These are phyloP conservation scores for Nebria ingens DNA, from an alignment of 1,140 invertebrate species.

Conservation along the genomic window DNA sequence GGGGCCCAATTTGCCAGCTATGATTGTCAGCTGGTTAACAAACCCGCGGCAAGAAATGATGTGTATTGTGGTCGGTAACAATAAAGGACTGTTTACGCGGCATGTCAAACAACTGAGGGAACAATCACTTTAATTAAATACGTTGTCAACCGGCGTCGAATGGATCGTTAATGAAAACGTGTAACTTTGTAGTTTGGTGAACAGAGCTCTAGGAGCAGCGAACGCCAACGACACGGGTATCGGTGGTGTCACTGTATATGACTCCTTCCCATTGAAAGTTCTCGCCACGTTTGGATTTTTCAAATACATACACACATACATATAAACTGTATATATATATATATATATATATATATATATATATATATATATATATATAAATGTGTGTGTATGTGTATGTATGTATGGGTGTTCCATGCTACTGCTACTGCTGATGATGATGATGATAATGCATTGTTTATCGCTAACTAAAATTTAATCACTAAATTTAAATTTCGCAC, in stretches of 20 bases:
- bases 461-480: neutral
- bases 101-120: slow-evolving; percentile 4
- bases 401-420: no score
- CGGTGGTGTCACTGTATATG: neutral
- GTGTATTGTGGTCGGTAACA: slow-evolving; percentile 8
- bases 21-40: slow-evolving; percentile 1
- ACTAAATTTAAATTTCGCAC: neutral
- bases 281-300: no score
- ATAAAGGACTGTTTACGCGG: slow-evolving; percentile 8
- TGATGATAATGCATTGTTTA: neutral
- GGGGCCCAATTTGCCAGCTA: neutral
- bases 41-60: slow-evolving; percentile 4
- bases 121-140: slow-evolving; percentile 10
- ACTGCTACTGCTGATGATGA: no score
- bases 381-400: no score
- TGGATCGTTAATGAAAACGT: slow-evolving; percentile 9
- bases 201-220: neutral
- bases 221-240: neutral
- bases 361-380: no score
- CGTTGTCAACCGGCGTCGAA: slow-evolving; percentile 1
- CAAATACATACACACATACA: no score
- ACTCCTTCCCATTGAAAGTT: neutral
- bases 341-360: no score
- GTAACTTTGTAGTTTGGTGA: no score
- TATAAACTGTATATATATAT: no score